Evolutionary conservation across 2,888 invertebrate species (phyloP).

Genomic region (Axea sp.): DNA sequence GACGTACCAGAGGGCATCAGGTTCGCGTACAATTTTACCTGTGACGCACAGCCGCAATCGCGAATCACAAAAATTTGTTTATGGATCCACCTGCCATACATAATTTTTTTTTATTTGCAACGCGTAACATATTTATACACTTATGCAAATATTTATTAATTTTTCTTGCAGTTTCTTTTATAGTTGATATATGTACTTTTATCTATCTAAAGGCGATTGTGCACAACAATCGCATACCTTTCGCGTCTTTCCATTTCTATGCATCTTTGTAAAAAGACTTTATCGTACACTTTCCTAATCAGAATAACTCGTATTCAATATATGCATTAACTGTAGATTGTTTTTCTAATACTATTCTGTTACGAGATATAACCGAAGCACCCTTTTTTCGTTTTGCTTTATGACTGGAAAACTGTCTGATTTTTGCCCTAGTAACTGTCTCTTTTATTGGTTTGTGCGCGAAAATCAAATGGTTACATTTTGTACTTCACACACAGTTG

Average conservation of each 20-base stretch:
- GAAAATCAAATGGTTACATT: slow-evolving; percentile 8
- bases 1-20: too few species aligned
- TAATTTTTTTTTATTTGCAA: slow-evolving; percentile 25
- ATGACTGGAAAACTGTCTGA: slow-evolving; percentile 28
- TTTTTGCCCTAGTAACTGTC: slow-evolving; percentile 6
- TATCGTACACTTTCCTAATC: slow-evolving; percentile 49
- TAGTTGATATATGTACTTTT: slow-evolving; percentile 51
- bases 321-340: slow-evolving; percentile 48
- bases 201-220: slow-evolving; percentile 48
- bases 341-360: slow-evolving; percentile 52
- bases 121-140: slow-evolving; percentile 62
- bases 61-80: slow-evolving; percentile 45
- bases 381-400: slow-evolving; percentile 42
- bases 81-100: slow-evolving; percentile 33
- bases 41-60: slow-evolving; percentile 40
- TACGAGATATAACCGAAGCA: slow-evolving; percentile 54
- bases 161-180: slow-evolving; percentile 42
- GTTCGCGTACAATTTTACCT: too few species aligned
- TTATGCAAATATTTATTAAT: slow-evolving; percentile 54
- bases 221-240: slow-evolving; percentile 27
- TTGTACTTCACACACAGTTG: slow-evolving; percentile 14
- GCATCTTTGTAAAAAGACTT: slow-evolving; percentile 50
- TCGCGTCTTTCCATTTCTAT: background rate
- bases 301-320: slow-evolving; percentile 50
- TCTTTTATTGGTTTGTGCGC: slow-evolving; percentile 32